These are phyloP conservation scores for Mythimna lalbum DNA, from an alignment of 2,888 invertebrate species.

Conservation along the genomic window DNA sequence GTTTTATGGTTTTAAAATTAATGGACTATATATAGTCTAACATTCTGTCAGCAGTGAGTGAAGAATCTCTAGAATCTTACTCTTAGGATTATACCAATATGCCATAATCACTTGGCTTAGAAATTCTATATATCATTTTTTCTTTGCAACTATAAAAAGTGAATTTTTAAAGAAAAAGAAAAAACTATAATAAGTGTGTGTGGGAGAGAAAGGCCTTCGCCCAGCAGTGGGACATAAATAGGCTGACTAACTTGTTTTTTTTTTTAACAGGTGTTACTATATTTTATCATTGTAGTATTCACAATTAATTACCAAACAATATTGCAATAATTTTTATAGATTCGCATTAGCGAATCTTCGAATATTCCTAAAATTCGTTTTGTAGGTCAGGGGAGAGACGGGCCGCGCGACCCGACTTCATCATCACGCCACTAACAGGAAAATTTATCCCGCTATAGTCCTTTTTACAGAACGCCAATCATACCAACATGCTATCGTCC, in stretches of 20 bases:
- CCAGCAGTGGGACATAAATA: too few species aligned
- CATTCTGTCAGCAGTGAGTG: slow-evolving; percentile 35
- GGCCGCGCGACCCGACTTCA: slow-evolving; percentile 53
- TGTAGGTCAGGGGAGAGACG: slow-evolving; percentile 78
- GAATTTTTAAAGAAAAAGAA: too few species aligned
- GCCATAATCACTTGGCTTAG: slow-evolving; percentile 6
- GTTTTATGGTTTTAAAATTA: slow-evolving; percentile 13
- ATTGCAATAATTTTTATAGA: neutral
- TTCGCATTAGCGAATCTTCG: too few species aligned
- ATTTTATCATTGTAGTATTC: neutral
- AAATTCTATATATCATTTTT: neutral
- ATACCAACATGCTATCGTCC: too few species aligned
- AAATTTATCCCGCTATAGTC: slow-evolving; percentile 70
- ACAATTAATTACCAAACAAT: too few species aligned
- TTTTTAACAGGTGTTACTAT: neutral
- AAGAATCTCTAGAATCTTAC: slow-evolving; percentile 14
- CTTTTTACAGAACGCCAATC: slow-evolving; percentile 69
- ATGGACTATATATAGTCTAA: slow-evolving; percentile 26
- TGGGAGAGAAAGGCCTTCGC: too few species aligned
- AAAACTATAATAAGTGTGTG: too few species aligned
- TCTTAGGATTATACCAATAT: slow-evolving; percentile 4
- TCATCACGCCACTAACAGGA: slow-evolving; percentile 59
- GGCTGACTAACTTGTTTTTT: too few species aligned
- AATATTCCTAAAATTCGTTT: too few species aligned
- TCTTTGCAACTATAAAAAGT: neutral